phyloP scores from a whole-genome alignment of 2,113 vertebrate genomes.

The Lagopus muta region DNA sequence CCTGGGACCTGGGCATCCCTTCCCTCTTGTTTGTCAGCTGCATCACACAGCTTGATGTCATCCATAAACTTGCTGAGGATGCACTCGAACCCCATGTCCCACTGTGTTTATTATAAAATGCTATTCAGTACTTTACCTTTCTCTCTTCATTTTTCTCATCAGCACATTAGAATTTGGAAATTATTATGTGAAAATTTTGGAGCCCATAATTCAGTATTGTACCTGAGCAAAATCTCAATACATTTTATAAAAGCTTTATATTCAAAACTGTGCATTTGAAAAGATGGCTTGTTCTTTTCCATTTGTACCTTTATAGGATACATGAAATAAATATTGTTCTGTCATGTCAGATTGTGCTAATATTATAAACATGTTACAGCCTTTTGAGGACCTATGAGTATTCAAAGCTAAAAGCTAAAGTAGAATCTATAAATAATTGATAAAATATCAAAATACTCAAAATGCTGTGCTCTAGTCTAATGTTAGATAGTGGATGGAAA shows the following conservation, averaged over 20 bases:
- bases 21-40: too few species aligned
- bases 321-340: neutral
- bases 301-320: neutral
- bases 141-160: too few species aligned
- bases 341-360: neutral
- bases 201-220: neutral
- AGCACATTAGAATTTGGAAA: neutral
- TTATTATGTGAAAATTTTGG: neutral
- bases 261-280: neutral
- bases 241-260: neutral
- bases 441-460: constrained; percentile 35
- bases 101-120: too few species aligned
- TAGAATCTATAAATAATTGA: constrained; percentile 9
- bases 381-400: neutral
- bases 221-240: neutral
- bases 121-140: too few species aligned
- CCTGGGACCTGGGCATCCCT: too few species aligned
- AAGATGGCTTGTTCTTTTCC: neutral
- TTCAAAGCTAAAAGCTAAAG: constrained; percentile 39
- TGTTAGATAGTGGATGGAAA: neutral
- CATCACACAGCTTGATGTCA: too few species aligned
- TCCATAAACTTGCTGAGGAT: too few species aligned
- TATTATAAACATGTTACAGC: neutral
- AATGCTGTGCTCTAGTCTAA: neutral
- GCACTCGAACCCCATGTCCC: too few species aligned